Conservation (phyloP, 2,888 invertebrate species). For the Aphelenchoides bicaudatus region DNA sequence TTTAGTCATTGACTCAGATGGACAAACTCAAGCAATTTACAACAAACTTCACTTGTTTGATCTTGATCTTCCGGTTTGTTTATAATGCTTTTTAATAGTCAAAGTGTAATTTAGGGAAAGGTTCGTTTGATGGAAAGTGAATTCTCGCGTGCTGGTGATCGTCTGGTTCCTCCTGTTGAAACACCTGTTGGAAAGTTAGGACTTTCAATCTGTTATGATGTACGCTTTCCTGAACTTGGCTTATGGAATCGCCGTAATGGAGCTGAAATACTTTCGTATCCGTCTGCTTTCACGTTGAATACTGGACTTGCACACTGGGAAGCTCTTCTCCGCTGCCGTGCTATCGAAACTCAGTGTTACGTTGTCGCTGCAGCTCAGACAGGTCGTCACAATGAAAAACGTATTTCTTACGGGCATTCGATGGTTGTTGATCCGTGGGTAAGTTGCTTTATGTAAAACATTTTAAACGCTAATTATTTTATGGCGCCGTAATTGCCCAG, state of each 20-base stretch:
- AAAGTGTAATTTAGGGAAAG: too few species aligned
- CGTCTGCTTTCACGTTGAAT: constrained; percentile 85
- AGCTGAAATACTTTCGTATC: constrained; percentile 82
- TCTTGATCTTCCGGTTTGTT: constrained; percentile 79
- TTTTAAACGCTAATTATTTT: too few species aligned
- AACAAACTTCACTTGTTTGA: constrained; percentile 89
- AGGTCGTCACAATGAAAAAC: constrained; percentile 76
- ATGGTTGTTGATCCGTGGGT: constrained; percentile 88
- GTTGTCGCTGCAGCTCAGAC: constrained; percentile 90
- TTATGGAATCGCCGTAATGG: constrained; percentile 73
- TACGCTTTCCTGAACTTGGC: constrained; percentile 85
- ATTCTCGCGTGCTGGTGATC: constrained; percentile 70
- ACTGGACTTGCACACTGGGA: constrained; percentile 95
- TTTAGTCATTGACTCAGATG: constrained; percentile 75
- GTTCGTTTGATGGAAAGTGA: constrained; percentile 79
- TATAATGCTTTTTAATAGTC: too few species aligned
- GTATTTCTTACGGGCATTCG: constrained; percentile 85
- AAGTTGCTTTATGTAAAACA: too few species aligned
- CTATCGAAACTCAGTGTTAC: constrained; percentile 92
- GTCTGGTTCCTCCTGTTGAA: constrained; percentile 72
- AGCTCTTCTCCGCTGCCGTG: constrained; percentile 76
- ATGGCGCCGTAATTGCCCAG: constrained; percentile 73
- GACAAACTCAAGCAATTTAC: constrained; percentile 75
- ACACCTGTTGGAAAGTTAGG: constrained; percentile 82
- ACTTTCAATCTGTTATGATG: constrained; percentile 74